Evolutionary conservation across 2,888 invertebrate genomes (phyloP).

Genomic region (Phania funesta): DNA sequence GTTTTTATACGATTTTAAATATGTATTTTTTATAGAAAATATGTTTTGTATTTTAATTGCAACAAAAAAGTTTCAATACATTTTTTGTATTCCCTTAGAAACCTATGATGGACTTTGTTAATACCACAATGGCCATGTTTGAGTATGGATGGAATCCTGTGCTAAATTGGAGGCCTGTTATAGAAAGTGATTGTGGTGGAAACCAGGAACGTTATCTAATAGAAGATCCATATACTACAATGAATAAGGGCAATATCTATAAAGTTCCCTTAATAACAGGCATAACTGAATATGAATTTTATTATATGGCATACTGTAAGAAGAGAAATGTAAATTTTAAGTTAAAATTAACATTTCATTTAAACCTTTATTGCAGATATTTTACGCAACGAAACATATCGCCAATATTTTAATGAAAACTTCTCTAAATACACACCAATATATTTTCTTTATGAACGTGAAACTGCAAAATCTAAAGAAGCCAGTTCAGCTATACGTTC

Average conservation of each 20-base stretch:
- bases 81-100: constrained; percentile 62
- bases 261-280: constrained; percentile 85
- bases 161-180: constrained; percentile 83
- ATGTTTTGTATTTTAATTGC: background rate
- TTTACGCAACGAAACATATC: constrained; percentile 81
- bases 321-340: constrained; percentile 69
- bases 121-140: constrained; percentile 74
- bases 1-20: background rate
- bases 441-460: constrained; percentile 78
- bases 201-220: constrained; percentile 83
- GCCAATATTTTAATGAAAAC: constrained; percentile 72
- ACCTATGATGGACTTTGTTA: constrained; percentile 73
- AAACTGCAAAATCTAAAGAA: constrained; percentile 75
- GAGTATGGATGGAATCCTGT: constrained; percentile 75
- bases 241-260: constrained; percentile 82
- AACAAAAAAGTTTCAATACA: background rate
- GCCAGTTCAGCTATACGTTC: constrained; percentile 70
- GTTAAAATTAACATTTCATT: background rate
- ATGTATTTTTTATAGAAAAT: background rate
- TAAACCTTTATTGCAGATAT: constrained; percentile 78
- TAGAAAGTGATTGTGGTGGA: constrained; percentile 83
- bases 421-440: constrained; percentile 74
- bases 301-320: constrained; percentile 81
- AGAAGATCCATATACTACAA: constrained; percentile 83
- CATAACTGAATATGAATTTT: constrained; percentile 85